phyloP scores from a whole-genome alignment of 2,888 invertebrate genomes.

The Oeneis ivallda region DNA sequence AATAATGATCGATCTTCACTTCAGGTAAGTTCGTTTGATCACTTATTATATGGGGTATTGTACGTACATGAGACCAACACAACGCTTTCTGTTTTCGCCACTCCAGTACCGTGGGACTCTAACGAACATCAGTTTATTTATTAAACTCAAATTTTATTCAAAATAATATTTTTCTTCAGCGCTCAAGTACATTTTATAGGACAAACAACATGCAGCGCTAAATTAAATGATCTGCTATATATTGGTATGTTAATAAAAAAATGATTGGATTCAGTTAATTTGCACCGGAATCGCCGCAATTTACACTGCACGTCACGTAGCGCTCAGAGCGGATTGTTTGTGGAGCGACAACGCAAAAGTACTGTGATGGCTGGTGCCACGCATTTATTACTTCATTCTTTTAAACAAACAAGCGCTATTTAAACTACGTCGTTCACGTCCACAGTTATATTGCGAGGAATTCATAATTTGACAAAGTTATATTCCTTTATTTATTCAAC shows the following conservation, averaged over 20 bases:
- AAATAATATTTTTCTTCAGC: too few relatives aligned
- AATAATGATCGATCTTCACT: too few relatives aligned
- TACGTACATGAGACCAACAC: too few relatives aligned
- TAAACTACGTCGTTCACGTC: not conserved
- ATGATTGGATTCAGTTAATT: conserved; percentile 41
- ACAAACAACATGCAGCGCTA: too few relatives aligned
- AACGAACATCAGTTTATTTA: too few relatives aligned
- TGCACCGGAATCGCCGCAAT: conserved; percentile 35
- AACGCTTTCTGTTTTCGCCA: too few relatives aligned
- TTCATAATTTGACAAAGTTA: not conserved
- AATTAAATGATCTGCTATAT: too few relatives aligned
- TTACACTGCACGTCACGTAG: conserved; percentile 64
- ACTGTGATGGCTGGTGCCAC: conserved; percentile 19
- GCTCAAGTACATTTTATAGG: too few relatives aligned
- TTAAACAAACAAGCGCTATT: conserved; percentile 19
- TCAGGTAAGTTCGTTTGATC: too few relatives aligned
- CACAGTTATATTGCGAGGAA: not conserved
- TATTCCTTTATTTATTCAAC: not conserved
- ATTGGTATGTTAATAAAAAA: conserved; percentile 19
- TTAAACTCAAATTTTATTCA: too few relatives aligned
- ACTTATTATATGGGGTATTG: too few relatives aligned
- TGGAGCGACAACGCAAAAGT: conserved; percentile 47
- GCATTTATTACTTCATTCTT: conserved; percentile 27
- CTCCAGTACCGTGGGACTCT: too few relatives aligned
- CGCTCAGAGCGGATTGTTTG: conserved; percentile 60